A percentile compares a stretch with the other conserved stretches of the same genome.
Evolutionary conservation across 2,113 vertebrate genomes (phyloP).

Genomic region (Pyrgilauda ruficollis): DNA sequence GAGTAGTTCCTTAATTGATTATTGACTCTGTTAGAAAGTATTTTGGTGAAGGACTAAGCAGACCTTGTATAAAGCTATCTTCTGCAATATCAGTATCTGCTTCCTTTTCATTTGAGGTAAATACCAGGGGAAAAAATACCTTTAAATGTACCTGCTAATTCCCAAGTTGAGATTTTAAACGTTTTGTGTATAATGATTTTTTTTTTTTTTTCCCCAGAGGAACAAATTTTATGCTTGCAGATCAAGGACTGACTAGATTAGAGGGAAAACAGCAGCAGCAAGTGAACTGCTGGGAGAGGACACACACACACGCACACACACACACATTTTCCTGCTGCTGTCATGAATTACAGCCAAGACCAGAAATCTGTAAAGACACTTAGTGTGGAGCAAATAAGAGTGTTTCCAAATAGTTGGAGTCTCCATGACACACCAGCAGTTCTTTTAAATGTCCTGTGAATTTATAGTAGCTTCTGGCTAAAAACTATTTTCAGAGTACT

Average conservation of each 20-base stretch:
- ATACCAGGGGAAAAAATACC: neutral
- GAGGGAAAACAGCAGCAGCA: neutral
- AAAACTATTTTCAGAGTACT: neutral
- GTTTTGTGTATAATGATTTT: neutral
- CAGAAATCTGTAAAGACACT: neutral
- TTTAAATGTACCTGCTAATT: neutral
- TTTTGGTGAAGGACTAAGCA: neutral
- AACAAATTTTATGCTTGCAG: neutral
- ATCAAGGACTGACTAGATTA: neutral
- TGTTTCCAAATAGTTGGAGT: conserved; percentile 3
- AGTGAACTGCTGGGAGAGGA: neutral
- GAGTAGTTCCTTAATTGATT: neutral
- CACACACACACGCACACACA: too few relatives aligned
- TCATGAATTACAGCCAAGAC: neutral
- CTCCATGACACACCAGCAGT: neutral
- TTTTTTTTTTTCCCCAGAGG: neutral
- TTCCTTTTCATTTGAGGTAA: neutral
- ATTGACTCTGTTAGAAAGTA: neutral
- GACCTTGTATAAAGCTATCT: neutral
- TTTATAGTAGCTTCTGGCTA: conserved; percentile 8
- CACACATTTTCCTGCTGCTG: neutral
- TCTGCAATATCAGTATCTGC: neutral
- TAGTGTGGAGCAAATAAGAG: neutral
- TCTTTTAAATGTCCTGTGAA: conserved; percentile 22
- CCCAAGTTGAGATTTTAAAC: neutral